Evolutionary conservation across 2,888 invertebrate species (phyloP).

Genomic region (Mactromeris polynyma): DNA sequence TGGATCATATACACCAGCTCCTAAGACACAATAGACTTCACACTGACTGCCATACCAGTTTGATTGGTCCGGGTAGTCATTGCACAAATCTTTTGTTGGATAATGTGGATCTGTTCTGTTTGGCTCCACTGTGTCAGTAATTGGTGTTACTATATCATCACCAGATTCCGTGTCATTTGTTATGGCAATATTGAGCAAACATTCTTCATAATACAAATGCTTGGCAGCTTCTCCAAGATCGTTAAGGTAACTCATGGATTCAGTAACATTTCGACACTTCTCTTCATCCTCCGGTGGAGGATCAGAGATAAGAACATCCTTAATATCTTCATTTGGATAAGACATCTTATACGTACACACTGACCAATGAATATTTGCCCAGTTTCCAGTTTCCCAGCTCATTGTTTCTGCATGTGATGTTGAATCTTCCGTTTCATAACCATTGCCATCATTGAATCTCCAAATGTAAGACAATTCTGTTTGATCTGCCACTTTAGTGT

Average conservation of each 20-base stretch:
- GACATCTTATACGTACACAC: slow-evolving; percentile 63
- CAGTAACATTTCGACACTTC: slow-evolving; percentile 41
- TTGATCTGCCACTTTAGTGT: slow-evolving; percentile 42
- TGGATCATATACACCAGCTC: slow-evolving; percentile 54
- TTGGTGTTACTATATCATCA: slow-evolving; percentile 45
- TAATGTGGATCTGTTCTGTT: slow-evolving; percentile 46
- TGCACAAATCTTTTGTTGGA: slow-evolving; percentile 48
- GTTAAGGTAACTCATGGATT: slow-evolving; percentile 36
- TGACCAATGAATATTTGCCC: slow-evolving; percentile 72
- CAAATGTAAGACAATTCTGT: slow-evolving; percentile 69
- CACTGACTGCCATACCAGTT: slow-evolving; percentile 70
- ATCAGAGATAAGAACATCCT: slow-evolving; percentile 36
- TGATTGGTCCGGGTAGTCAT: slow-evolving; percentile 48
- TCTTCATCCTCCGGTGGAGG: slow-evolving; percentile 36
- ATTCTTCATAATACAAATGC: slow-evolving; percentile 46
- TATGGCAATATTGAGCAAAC: slow-evolving; percentile 44
- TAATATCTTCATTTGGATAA: slow-evolving; percentile 45
- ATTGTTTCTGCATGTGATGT: slow-evolving; percentile 40
- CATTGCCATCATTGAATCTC: slow-evolving; percentile 74
- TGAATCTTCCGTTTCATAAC: slow-evolving; percentile 58
- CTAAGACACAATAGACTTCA: slow-evolving; percentile 66
- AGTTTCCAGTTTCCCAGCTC: slow-evolving; percentile 63
- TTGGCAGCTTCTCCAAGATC: slow-evolving; percentile 46
- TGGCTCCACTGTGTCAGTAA: slow-evolving; percentile 52
- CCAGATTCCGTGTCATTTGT: slow-evolving; percentile 34